A percentile compares a stretch with the other conserved stretches of the same genome.
Conservation (phyloP, 2,113 vertebrate genomes). For the Phaethornis superciliosus region DNA sequence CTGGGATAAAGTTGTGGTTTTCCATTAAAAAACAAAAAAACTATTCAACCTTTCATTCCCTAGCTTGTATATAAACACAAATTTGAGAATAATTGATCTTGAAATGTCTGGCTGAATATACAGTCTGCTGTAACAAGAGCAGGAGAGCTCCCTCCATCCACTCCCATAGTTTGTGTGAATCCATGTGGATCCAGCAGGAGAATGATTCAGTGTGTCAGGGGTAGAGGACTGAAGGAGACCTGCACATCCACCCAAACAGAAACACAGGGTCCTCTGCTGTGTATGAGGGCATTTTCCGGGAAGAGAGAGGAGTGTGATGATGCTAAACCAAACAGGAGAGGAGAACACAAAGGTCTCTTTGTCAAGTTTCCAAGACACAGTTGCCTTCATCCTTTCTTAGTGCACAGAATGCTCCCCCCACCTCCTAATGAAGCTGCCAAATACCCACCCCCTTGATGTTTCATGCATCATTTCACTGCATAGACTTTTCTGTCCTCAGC, state of each 20-base stretch:
- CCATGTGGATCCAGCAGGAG: slow-evolving; percentile 45
- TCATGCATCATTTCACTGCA: slow-evolving; percentile 26
- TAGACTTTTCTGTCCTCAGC: neutral
- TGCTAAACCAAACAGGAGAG: slow-evolving; percentile 4
- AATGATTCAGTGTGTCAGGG: slow-evolving; percentile 34
- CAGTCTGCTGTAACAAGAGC: slow-evolving; percentile 1
- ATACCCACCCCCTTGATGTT: neutral
- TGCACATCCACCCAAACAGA: slow-evolving; percentile 10
- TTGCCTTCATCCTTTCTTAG: slow-evolving; percentile 52
- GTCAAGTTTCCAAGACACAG: slow-evolving; percentile 48
- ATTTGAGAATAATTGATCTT: slow-evolving; percentile 52
- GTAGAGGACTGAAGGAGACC: neutral
- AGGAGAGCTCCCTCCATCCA: neutral
- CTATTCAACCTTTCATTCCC: neutral
- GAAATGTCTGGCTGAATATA: slow-evolving; percentile 22
- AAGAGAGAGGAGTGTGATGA: slow-evolving; percentile 5
- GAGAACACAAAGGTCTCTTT: slow-evolving; percentile 52
- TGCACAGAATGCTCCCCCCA: slow-evolving; percentile 10
- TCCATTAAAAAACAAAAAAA: neutral
- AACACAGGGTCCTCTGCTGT: slow-evolving; percentile 14
- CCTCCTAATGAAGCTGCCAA: slow-evolving; percentile 45
- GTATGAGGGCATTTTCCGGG: neutral
- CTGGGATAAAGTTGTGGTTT: neutral
- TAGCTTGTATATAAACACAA: neutral
- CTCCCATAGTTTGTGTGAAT: slow-evolving; percentile 47